phyloP scores from a whole-genome alignment of 92 coral and sea anemone genomes.

The Anthopleura xanthogrammica region DNA sequence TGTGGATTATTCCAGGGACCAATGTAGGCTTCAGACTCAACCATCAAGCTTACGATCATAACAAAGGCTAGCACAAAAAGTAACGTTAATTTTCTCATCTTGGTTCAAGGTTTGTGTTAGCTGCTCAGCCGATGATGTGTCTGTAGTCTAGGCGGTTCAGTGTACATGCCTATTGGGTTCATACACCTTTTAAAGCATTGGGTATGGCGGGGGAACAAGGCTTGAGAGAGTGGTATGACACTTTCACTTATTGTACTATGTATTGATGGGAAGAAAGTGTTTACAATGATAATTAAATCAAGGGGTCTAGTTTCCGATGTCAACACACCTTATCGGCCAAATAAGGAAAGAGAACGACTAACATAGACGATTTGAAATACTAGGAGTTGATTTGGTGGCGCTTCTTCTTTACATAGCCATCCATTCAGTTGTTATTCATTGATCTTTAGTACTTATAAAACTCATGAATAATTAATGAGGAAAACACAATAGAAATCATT shows the following conservation, averaged over 20 bases:
- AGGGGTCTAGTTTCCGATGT: slow-evolving; percentile 28
- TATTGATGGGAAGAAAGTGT: slow-evolving; percentile 5
- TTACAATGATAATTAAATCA: slow-evolving; percentile 17
- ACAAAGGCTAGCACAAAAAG: slow-evolving; percentile 6
- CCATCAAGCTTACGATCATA: background rate
- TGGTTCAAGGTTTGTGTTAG: slow-evolving; percentile 2
- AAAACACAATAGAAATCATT: too few species aligned
- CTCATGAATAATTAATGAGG: too few species aligned
- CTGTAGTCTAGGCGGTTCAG: too few species aligned
- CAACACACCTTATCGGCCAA: slow-evolving; percentile 23
- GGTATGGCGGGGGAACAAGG: slow-evolving; percentile 10
- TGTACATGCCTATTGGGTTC: background rate
- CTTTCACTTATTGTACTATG: slow-evolving; percentile 17
- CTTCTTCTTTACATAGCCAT: background rate
- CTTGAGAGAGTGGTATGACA: slow-evolving; percentile 13
- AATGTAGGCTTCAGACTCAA: slow-evolving; percentile 15
- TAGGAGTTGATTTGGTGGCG: background rate
- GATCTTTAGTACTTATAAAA: too few species aligned
- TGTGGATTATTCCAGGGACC: slow-evolving; percentile 24
- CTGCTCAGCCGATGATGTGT: background rate
- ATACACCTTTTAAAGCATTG: slow-evolving; percentile 18
- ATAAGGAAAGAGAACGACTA: background rate
- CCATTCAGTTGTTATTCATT: background rate
- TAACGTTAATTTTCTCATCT: slow-evolving; percentile 18
- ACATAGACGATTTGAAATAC: background rate